phyloP scores from a whole-genome alignment of 2,797 vertebrate genomes.

The Prionace glauca region DNA sequence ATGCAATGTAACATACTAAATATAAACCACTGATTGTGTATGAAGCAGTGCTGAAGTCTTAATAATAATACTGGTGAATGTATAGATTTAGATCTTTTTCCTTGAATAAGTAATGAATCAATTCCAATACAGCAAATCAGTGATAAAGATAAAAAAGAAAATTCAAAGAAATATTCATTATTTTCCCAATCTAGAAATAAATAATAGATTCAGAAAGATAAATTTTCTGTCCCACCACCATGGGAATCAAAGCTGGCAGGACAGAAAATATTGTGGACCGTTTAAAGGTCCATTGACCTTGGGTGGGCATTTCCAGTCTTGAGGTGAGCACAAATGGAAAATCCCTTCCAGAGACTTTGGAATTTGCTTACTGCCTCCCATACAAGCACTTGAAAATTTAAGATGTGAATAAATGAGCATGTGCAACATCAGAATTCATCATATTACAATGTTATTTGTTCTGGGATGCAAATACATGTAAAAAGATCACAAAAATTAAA shows the following conservation, averaged over 20 bases:
- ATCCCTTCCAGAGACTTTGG: neutral
- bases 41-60: neutral
- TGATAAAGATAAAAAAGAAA: neutral
- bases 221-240: too few species aligned
- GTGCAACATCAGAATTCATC: neutral
- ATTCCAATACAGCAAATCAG: neutral
- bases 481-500: neutral
- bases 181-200: neutral
- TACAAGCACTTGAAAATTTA: neutral
- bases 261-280: too few species aligned
- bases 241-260: too few species aligned
- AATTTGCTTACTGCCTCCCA: neutral
- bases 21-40: neutral
- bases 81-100: neutral
- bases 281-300: too few species aligned
- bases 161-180: neutral
- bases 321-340: too few species aligned
- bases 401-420: neutral
- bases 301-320: too few species aligned
- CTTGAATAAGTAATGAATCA: neutral
- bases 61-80: neutral
- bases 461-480: neutral
- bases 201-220: neutral
- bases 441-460: neutral
- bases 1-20: neutral